These are phyloP conservation scores for Episyrphus balteatus DNA, from an alignment of 1,140 invertebrate species.

Conservation along the genomic window DNA sequence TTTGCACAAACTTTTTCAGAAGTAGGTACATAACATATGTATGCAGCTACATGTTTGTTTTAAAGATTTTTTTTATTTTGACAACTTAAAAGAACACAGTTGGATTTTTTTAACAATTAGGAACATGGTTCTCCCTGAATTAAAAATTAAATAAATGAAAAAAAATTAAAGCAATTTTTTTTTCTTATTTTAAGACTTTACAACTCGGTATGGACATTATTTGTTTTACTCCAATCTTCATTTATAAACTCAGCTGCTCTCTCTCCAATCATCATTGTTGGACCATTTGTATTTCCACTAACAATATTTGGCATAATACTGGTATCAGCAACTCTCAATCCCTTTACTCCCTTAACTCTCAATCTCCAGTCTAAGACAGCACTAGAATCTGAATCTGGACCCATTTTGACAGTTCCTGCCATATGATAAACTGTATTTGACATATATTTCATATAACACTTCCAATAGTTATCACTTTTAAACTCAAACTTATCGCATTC, in stretches of 20 bases:
- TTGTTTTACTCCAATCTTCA: constrained; percentile 26
- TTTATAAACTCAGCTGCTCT: constrained; percentile 60
- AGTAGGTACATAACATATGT: too few relatives aligned
- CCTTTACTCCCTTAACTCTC: constrained; percentile 49
- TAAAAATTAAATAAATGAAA: too few relatives aligned
- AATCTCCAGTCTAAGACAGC: constrained; percentile 57
- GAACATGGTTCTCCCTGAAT: too few relatives aligned
- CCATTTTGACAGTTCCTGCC: constrained; percentile 68
- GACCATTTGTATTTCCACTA: constrained; percentile 62
- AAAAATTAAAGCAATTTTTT: too few relatives aligned
- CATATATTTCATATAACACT: constrained; percentile 48
- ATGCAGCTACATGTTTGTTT: too few relatives aligned
- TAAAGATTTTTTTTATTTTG: too few relatives aligned
- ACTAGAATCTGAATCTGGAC: constrained; percentile 42
- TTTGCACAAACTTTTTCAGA: too few relatives aligned
- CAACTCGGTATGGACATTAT: too few relatives aligned
- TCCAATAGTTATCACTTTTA: constrained; percentile 48
- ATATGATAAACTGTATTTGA: constrained; percentile 55
- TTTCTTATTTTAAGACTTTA: too few relatives aligned
- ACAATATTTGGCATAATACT: constrained; percentile 68
- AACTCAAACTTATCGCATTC: constrained; percentile 33
- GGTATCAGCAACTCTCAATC: constrained; percentile 63
- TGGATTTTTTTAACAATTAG: too few relatives aligned
- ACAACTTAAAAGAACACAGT: too few relatives aligned
- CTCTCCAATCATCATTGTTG: constrained; percentile 66